phyloP scores from a whole-genome alignment of 1,140 invertebrate genomes.

The Drosophila melanica region DNA sequence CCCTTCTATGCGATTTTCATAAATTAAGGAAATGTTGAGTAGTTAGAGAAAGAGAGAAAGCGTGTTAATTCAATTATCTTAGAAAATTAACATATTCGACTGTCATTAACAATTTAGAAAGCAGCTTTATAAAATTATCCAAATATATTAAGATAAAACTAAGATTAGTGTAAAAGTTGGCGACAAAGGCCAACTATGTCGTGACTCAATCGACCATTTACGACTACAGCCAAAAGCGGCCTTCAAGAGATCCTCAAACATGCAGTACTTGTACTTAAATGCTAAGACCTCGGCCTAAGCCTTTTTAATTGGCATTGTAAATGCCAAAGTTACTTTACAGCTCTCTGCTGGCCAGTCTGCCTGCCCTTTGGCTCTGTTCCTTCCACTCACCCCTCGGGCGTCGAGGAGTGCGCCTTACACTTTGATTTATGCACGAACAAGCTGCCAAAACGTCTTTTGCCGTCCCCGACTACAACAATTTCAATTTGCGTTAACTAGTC shows the following conservation, averaged over 20 bases:
- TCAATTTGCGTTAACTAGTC: conserved; percentile 67
- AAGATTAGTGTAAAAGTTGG: too few species aligned
- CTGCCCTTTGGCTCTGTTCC: background rate
- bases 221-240: background rate
- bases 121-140: too few species aligned
- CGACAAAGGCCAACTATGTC: background rate
- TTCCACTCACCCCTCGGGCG: background rate
- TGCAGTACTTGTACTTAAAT: conserved; percentile 31
- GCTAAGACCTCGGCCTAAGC: conserved; percentile 42
- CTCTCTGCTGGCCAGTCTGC: conserved; percentile 17
- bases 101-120: too few species aligned
- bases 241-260: conserved; percentile 23
- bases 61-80: too few species aligned
- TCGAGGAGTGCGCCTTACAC: conserved; percentile 24
- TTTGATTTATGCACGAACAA: conserved; percentile 67
- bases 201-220: background rate
- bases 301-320: conserved; percentile 58
- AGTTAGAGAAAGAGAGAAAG: too few species aligned
- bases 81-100: too few species aligned
- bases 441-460: conserved; percentile 49
- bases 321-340: conserved; percentile 43
- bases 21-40: too few species aligned
- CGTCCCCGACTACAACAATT: conserved; percentile 54
- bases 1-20: background rate
- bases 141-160: too few species aligned